These are phyloP conservation scores for Zaprionus africanus DNA, from an alignment of 1,140 invertebrate species.

Conservation along the genomic window DNA sequence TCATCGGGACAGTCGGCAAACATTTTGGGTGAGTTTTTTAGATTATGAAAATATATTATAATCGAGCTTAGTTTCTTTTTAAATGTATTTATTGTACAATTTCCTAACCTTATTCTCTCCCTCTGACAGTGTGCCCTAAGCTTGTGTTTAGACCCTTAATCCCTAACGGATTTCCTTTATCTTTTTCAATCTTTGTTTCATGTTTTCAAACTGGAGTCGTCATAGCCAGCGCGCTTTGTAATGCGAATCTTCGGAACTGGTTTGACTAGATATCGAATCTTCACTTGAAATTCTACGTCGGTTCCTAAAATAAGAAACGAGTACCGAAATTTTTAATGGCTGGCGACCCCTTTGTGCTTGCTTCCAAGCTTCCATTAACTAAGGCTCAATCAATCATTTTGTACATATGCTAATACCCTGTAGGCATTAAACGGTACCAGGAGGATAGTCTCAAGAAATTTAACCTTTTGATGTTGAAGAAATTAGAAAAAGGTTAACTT, in stretches of 20 bases:
- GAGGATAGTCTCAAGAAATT: not conserved
- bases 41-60: not conserved
- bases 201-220: not conserved
- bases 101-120: not conserved
- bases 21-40: constrained; percentile 34
- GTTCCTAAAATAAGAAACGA: constrained; percentile 23
- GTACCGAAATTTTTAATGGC: constrained; percentile 48
- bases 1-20: constrained; percentile 58
- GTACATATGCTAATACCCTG: constrained; percentile 43
- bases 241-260: constrained; percentile 34
- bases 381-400: constrained; percentile 63
- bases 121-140: not conserved
- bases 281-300: constrained; percentile 45
- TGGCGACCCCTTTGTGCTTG: constrained; percentile 20
- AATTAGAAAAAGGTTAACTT: too few species aligned
- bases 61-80: not conserved
- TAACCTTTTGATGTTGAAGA: not conserved
- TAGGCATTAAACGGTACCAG: not conserved
- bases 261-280: constrained; percentile 51
- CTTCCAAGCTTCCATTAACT: constrained; percentile 22
- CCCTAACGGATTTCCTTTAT: not conserved
- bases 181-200: not conserved
- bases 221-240: not conserved
- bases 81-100: not conserved
- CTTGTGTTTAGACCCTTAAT: not conserved